Conservation (phyloP, 2,797 vertebrate genomes). For the Coracias cyanogaster region DNA sequence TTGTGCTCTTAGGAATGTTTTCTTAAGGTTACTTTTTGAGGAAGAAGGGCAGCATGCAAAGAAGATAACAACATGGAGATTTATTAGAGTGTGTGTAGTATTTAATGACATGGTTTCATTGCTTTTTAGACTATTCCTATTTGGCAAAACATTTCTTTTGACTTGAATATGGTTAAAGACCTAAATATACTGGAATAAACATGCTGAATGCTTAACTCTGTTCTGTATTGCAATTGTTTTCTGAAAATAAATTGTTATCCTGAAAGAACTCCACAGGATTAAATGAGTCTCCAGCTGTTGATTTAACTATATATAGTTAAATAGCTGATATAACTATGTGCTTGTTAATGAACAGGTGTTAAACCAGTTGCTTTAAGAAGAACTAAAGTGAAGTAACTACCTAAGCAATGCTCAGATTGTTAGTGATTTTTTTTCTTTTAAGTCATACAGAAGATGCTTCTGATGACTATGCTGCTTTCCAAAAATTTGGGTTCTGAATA, state of each 20-base stretch:
- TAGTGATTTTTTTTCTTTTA: not conserved
- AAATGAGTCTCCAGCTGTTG: conserved; percentile 53
- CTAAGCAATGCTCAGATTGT: not conserved
- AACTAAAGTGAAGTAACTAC: conserved; percentile 7
- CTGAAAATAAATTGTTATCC: conserved; percentile 55
- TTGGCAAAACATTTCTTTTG: not conserved
- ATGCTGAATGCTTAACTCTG: not conserved
- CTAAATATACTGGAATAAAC: not conserved
- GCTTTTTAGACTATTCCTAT: not conserved
- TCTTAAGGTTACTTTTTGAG: not conserved
- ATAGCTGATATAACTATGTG: not conserved
- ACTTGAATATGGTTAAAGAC: not conserved
- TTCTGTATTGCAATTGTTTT: conserved; percentile 55
- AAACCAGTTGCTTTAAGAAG: conserved; percentile 59
- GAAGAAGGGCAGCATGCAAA: not conserved
- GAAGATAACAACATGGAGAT: not conserved
- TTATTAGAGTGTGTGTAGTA: not conserved
- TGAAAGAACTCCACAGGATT: conserved; percentile 25
- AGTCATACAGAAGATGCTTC: not conserved
- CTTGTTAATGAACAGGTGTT: conserved; percentile 56
- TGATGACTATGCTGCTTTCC: not conserved
- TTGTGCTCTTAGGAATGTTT: not conserved
- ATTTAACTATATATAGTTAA: conserved; percentile 41
- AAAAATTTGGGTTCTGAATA: not conserved
- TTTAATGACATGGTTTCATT: not conserved